Base-by-base conservation (phyloP, 1,140 invertebrate species). In the Rhopalosiphum padi region DNA sequence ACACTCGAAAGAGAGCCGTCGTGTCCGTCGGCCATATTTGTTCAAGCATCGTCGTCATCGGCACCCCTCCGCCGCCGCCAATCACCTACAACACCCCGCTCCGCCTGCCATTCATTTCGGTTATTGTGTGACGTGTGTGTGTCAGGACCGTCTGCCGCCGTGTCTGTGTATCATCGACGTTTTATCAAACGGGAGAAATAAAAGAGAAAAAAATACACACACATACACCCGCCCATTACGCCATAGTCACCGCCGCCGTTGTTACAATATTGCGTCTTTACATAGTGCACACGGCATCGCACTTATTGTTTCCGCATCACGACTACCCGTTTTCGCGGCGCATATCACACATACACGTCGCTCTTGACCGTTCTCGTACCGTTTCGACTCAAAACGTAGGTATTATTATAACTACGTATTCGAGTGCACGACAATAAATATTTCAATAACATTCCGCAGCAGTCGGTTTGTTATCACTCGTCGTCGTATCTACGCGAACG, bases 21-120 rank as follows among this genome's bases (percentile, higher is more conserved):
- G 87, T 88, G 46, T 88, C 88, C 53, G 88, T 60, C 89, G 89
- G 89, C 89, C 89, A 90, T 90, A 90, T 90, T 90, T 90, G 89
- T 90, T 90, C 43, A 68, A 88, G 5, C 43, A 30, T 35, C 87
- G 35, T 51, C 46, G 22, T 30, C n/a, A 53, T 35, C 21, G 22
- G 21, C n/a, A 2, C 8, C n/a, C 37, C 46, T 35, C 87, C 87
- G 1, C 43, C 87, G 22, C 87, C 48, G 35, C 51, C 15, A 30
- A 9, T 41, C 83, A 3, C 7, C 41, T n/a, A 86, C 11, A 41
- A 23, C 37, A 7, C 22, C 23, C 85, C 11, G 8, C 43, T 3
- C 11, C 83, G 23, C 35, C 37, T 11, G 23, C 37, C 83, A 3
- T 2, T 25, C 41, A 85, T 8, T 9, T 41, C 8, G 3, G 22